Evolutionary conservation across 2,888 invertebrate genomes (phyloP), one percentile per base, ranked within the genome.

Genomic region (Sarcophaga subvicina): DNA sequence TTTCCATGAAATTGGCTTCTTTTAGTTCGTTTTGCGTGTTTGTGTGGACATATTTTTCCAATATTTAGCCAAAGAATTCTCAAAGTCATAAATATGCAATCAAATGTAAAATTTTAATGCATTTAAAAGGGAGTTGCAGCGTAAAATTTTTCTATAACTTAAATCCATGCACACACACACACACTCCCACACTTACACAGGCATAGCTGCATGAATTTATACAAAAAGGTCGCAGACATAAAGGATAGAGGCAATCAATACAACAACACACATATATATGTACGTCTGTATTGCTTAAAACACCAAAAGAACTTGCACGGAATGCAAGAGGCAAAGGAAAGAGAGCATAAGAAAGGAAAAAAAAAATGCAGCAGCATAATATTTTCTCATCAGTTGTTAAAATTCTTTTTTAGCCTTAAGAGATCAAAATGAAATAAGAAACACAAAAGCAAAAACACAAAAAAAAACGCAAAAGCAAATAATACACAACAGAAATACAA

Each of bases 21-120:
- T 22, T 12, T 22, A 45, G 37, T 67, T 11, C n/a, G 12, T 27
- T 64, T 20, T 8, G 17, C n/a, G 3, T 25, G 25, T 60, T 64
- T 47, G 60, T 72, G 47, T 49, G 27, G 49, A 62, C 71, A 67
- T 54, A 54, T 83, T 78, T 78, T 72, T 72, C 60, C 72, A 60
- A n/a, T 72, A 72, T 77, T 72, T 78, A 83, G 62, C 60, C 77
- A 72, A 62, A 60, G 47, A 72, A 62, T 67, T 59, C 70, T 71
- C 60, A 77, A 64, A 83, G 20, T 70, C 80, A 86, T 86, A 80
- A 83, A 83, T 69, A 86, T 69, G 72, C 80, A 86, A 86, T 86
- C 80, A 83, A 83, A 80, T 86, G 86, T 86, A 70, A 79, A 86
- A 86, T 86, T 77, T 80, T 80, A 77, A 83, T 83, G 77, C 64